A percentile compares a stretch with the other conserved stretches of the same genome.
phyloP scores from a whole-genome alignment of 2,113 vertebrate genomes.

The Cyrtonyx montezumae region DNA sequence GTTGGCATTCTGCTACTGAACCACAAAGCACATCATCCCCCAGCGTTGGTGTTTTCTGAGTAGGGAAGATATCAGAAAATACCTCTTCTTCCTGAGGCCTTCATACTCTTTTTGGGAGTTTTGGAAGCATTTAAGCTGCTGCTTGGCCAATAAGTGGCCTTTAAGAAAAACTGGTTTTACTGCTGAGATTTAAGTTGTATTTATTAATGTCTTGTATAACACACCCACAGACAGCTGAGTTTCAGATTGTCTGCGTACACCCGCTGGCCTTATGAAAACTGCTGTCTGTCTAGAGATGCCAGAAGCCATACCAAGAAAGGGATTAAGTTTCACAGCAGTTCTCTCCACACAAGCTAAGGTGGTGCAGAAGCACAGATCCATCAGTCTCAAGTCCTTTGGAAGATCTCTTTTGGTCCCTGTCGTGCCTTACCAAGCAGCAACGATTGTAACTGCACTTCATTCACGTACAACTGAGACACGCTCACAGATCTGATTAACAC shows the following conservation, averaged over 20 bases:
- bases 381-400: neutral
- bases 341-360: neutral
- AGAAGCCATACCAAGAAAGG: neutral
- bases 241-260: neutral
- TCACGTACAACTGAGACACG: neutral
- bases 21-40: neutral
- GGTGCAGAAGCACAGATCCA: neutral
- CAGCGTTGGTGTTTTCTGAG: accelerated
- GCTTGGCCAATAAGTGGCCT: neutral
- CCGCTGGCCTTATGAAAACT: neutral
- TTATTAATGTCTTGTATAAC: neutral
- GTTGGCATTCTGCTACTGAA: neutral
- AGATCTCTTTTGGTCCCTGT: neutral
- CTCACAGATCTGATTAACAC: neutral
- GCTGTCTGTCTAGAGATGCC: neutral
- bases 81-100: neutral
- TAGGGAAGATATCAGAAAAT: neutral
- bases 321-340: accelerated
- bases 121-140: neutral
- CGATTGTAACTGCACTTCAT: neutral
- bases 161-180: neutral
- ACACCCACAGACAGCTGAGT: accelerated
- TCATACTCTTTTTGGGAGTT: neutral
- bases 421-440: neutral
- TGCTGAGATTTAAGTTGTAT: neutral